phyloP scores from a whole-genome alignment of 2,888 invertebrate genomes.

The Gastracanthus pulcherrimus region DNA sequence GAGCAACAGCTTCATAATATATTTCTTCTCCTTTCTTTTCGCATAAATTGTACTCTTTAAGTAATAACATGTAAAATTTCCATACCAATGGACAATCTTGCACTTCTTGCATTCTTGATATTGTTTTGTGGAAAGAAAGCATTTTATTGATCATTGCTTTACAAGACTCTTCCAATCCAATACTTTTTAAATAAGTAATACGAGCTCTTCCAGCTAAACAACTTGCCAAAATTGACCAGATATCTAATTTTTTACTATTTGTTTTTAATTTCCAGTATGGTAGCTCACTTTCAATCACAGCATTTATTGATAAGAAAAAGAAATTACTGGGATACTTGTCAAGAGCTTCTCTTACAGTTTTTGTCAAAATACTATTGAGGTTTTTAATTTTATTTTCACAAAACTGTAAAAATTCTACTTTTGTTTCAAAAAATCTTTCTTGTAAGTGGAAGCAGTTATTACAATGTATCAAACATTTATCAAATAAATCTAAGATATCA shows the following conservation, averaged over 20 bases:
- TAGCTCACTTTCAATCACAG: slow-evolving; percentile 78
- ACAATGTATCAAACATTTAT: slow-evolving; percentile 67
- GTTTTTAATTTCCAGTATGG: slow-evolving; percentile 80
- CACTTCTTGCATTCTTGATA: slow-evolving; percentile 70
- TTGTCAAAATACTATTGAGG: slow-evolving; percentile 56
- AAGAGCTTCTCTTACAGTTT: slow-evolving; percentile 64
- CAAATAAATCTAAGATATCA: slow-evolving; percentile 64
- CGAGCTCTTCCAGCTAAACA: slow-evolving; percentile 70
- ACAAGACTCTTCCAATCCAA: slow-evolving; percentile 62
- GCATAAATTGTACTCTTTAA: slow-evolving; percentile 76
- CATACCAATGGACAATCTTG: slow-evolving; percentile 81
- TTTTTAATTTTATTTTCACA: slow-evolving; percentile 60
- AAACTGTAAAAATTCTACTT: slow-evolving; percentile 71
- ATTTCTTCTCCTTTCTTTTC: slow-evolving; percentile 73
- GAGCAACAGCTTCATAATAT: slow-evolving; percentile 71
- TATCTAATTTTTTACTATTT: slow-evolving; percentile 58
- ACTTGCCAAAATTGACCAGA: slow-evolving; percentile 69
- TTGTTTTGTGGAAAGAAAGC: slow-evolving; percentile 68
- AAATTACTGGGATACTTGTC: slow-evolving; percentile 81
- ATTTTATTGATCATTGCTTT: slow-evolving; percentile 71
- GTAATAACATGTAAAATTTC: slow-evolving; percentile 82
- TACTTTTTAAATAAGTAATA: slow-evolving; percentile 64
- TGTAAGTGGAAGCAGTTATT: slow-evolving; percentile 65
- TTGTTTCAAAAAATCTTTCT: slow-evolving; percentile 78
- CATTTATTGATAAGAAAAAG: slow-evolving; percentile 79